These are phyloP conservation scores for Triplophysa bombifrons DNA, from an alignment of 2,797 vertebrate species.

Conservation along the genomic window DNA sequence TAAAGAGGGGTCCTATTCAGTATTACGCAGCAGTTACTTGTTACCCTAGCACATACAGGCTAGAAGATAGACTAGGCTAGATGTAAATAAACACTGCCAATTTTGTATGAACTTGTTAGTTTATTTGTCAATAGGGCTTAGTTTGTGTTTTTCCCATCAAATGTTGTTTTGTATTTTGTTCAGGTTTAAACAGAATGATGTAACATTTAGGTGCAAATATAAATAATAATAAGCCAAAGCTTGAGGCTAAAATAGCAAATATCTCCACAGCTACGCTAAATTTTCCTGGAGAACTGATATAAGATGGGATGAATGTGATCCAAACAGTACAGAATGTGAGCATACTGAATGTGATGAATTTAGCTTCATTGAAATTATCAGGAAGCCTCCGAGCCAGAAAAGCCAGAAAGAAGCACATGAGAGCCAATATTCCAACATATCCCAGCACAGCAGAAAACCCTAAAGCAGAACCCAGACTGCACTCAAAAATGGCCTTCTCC, in stretches of 20 bases:
- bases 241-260: slow-evolving; percentile 77
- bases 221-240: slow-evolving; percentile 72
- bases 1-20: no score
- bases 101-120: neutral
- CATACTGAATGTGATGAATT: slow-evolving; percentile 12
- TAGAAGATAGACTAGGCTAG: no score
- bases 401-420: slow-evolving; percentile 62
- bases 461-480: slow-evolving; percentile 23
- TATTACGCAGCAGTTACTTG: no score
- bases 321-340: neutral
- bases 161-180: slow-evolving; percentile 70
- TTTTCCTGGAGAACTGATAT: slow-evolving; percentile 78
- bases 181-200: slow-evolving; percentile 68
- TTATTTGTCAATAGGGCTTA: neutral
- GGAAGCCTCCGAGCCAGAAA: slow-evolving; percentile 33
- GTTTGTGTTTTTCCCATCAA: slow-evolving; percentile 65
- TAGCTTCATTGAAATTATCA: slow-evolving; percentile 1
- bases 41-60: no score
- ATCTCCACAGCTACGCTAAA: slow-evolving; percentile 77
- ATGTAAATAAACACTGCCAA: no score
- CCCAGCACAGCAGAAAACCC: neutral
- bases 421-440: neutral
- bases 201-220: slow-evolving; percentile 76
- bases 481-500: slow-evolving; percentile 72
- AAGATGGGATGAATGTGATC: slow-evolving; percentile 65